These are phyloP conservation scores for Tridacna gigas DNA, from an alignment of 2,888 invertebrate genomes.

Conservation along the genomic window DNA sequence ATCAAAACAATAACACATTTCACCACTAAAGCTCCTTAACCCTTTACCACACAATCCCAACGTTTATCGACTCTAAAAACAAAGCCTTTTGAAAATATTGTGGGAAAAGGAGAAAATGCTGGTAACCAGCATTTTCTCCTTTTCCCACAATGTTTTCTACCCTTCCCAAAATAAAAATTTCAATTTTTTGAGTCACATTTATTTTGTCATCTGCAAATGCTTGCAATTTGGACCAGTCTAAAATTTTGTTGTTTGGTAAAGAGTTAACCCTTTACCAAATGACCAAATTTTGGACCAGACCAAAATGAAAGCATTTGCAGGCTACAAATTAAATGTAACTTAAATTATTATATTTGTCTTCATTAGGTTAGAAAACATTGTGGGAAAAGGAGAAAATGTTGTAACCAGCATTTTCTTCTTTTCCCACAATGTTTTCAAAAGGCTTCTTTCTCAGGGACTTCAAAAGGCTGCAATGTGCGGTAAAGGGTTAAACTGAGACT, in stretches of 20 bases:
- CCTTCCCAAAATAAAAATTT: no score
- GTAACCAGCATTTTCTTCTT: constrained; percentile 1
- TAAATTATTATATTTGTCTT: background rate
- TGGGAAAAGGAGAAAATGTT: constrained; percentile 1
- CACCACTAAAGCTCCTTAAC: no score
- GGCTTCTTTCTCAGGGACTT: background rate
- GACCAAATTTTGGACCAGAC: background rate
- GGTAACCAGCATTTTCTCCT: no score
- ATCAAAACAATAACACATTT: no score
- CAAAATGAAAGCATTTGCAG: background rate
- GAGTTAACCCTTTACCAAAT: background rate
- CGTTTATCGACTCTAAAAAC: no score
- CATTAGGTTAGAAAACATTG: background rate
- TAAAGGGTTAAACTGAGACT: background rate
- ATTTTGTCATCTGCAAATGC: background rate
- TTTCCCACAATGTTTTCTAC: no score
- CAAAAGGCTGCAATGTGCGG: background rate
- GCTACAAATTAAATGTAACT: background rate
- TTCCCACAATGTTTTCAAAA: constrained; percentile 4
- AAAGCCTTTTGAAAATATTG: no score
- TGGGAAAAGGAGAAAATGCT: no score
- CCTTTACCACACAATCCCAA: no score
- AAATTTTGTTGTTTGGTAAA: background rate
- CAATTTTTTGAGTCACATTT: no score
- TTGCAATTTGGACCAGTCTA: background rate